Conservation (phyloP, 2,797 vertebrate species). For the Hypotaenidia philippensis region DNA sequence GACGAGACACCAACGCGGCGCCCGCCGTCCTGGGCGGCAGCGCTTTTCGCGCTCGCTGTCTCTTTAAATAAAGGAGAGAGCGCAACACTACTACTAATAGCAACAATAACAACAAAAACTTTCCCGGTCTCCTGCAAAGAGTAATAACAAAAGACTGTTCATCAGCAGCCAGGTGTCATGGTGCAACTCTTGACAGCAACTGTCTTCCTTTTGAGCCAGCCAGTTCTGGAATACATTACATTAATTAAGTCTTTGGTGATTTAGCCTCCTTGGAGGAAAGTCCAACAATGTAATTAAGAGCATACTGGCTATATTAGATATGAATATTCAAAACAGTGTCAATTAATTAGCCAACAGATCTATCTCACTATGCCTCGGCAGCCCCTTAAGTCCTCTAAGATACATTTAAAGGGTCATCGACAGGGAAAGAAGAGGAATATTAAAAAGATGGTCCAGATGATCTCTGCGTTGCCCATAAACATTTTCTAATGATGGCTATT, state of each 20-base stretch:
- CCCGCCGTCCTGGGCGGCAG: neutral
- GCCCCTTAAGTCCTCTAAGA: slow-evolving; percentile 89
- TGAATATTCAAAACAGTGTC: slow-evolving; percentile 99
- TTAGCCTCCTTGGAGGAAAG: slow-evolving; percentile 97
- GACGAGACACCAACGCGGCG: fast-evolving
- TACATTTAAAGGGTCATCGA: slow-evolving; percentile 91
- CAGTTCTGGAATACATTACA: slow-evolving; percentile 99
- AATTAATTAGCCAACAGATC: slow-evolving; percentile 96
- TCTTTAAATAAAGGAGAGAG: slow-evolving; percentile 77
- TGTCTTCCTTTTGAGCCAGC: slow-evolving; percentile 91
- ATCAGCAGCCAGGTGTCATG: slow-evolving; percentile 94
- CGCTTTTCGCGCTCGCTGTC: slow-evolving; percentile 37
- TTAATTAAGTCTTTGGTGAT: slow-evolving; percentile 99
- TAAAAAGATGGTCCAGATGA: slow-evolving; percentile 80
- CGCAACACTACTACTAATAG: neutral
- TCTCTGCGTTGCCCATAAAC: slow-evolving; percentile 80
- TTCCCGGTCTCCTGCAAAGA: slow-evolving; percentile 79
- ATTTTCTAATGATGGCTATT: slow-evolving; percentile 83
- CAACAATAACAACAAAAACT: slow-evolving; percentile 78
- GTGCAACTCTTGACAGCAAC: slow-evolving; percentile 94
- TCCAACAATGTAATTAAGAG: slow-evolving; percentile 99
- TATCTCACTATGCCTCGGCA: slow-evolving; percentile 86
- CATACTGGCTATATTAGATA: slow-evolving; percentile 94
- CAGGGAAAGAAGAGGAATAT: slow-evolving; percentile 82
- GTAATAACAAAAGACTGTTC: slow-evolving; percentile 89